These are phyloP conservation scores for Lemur catta DNA, from an alignment of 2,797 vertebrate genomes.

Conservation along the genomic window DNA sequence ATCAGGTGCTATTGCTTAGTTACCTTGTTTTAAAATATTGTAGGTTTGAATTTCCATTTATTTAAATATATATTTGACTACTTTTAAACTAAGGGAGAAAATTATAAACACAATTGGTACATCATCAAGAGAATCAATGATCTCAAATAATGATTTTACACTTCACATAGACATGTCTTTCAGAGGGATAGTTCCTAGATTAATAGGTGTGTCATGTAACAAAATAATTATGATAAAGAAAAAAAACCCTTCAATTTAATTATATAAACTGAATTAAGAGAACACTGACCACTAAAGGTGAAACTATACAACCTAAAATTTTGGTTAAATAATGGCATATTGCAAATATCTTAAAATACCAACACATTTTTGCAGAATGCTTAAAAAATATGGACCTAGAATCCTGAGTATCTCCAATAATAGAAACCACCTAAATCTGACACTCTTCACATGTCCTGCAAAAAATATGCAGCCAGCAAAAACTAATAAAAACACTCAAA, in stretches of 20 bases:
- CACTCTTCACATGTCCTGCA: not conserved
- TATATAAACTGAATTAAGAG: not conserved
- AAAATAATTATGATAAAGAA: not conserved
- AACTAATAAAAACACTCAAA: not conserved
- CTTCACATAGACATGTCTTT: not conserved
- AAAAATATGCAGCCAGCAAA: not conserved
- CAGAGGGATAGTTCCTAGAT: not conserved
- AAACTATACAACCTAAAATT: not conserved
- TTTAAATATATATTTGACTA: not conserved
- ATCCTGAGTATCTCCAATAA: not conserved
- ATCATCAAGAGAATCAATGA: not conserved
- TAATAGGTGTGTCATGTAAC: not conserved
- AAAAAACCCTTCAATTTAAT: not conserved
- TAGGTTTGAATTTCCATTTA: not conserved
- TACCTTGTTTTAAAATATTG: not conserved
- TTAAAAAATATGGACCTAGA: not conserved
- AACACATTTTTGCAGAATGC: not conserved
- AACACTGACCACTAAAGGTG: not conserved
- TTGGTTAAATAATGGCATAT: not conserved
- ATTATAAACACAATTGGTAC: not conserved
- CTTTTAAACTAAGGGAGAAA: not conserved
- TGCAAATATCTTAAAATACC: not conserved
- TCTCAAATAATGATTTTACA: not conserved
- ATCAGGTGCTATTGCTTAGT: not conserved
- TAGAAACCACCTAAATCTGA: not conserved